Base-by-base conservation (phyloP, 2,113 vertebrate species). In the Paradisaea rubra region DNA sequence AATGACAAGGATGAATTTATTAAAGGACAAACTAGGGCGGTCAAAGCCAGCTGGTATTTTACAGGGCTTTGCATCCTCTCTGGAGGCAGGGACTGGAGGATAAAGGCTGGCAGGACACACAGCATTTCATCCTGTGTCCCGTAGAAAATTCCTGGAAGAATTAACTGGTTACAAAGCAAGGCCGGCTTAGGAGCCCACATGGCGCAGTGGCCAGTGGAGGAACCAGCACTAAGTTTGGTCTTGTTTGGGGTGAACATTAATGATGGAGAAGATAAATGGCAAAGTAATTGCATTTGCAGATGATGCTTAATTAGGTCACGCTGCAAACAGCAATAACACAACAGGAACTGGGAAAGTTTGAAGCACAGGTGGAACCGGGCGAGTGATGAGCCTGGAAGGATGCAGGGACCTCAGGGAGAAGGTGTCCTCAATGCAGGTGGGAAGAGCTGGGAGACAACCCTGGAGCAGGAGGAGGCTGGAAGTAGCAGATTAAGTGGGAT, bases 221-320 rank as follows among this genome's bases (percentile, higher is more conserved):
- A 90, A 35, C 66, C 13, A 24, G 59, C 17, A 5, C 70, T 30
- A 21, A 44, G 47, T 39, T 88, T 47, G 25, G 25, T 87, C 79
- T 65, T 74, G 50, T 59, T 92, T 2, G 3, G 83, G 77, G 44
- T 28, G 57, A 89, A 59, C 41, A 6, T 70, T 65, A 93, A 78
- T 0, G 8, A 93, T 57, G 1, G 8, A 61, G 70, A 70, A 92
- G 87, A 94, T 90, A 91, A 96, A 94, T 52, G 39, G 77, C 72
- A 70, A 76, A 77, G 64, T 83, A 77, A 89, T 86, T 89, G 84
- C 83, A 66, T 94, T 93, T 93, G 73, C 68, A 76, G 69, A 79
- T 63, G 80, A 91, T 63, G 81, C 78, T 87, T 92, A 81, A 82
- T 93, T 76, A 94, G 88, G 95, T 89, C 77, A 57, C 0, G 0